A percentile compares a stretch with the other conserved stretches of the same genome.
These are phyloP conservation scores for Napeogenes sylphis DNA, from an alignment of 2,888 invertebrate genomes.

Conservation along the genomic window DNA sequence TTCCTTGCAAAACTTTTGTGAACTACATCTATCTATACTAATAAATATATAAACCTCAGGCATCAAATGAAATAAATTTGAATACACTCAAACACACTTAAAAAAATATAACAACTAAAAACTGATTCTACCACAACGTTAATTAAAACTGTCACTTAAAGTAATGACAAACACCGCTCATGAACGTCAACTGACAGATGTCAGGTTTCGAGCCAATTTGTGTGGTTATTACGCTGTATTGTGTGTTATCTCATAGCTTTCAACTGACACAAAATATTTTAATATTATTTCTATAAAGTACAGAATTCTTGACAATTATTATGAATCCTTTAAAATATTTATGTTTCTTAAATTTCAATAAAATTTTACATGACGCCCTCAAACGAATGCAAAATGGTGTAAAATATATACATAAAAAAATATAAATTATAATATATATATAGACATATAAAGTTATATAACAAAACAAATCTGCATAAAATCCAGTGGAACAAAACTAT, in stretches of 20 bases:
- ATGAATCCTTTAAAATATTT: too few species aligned
- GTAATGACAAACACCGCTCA: slow-evolving; percentile 41
- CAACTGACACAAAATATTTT: neutral
- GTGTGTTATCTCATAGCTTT: slow-evolving; percentile 1
- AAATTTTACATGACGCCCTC: too few species aligned
- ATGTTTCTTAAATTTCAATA: too few species aligned
- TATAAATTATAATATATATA: too few species aligned
- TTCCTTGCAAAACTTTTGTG: slow-evolving; percentile 18
- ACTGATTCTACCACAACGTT: slow-evolving; percentile 1
- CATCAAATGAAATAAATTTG: neutral
- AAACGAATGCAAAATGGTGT: too few species aligned
- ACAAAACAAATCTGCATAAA: slow-evolving; percentile 3
- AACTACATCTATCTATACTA: neutral
- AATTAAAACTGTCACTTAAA: slow-evolving; percentile 27
- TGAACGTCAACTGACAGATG: slow-evolving; percentile 42
- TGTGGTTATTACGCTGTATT: slow-evolving; percentile 30
- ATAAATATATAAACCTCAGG: neutral
- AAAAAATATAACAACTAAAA: slow-evolving; percentile 4
- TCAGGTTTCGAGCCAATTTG: slow-evolving; percentile 52
- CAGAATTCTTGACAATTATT: too few species aligned
- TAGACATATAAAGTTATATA: neutral
- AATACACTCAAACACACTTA: neutral
- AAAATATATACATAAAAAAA: too few species aligned
- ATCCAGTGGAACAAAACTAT: slow-evolving; percentile 16
- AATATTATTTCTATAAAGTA: too few species aligned